Percentiles rank a stretch among this genome's conserved stretches.
Conservation (phyloP, 2,113 vertebrate species). For the Andinoacara biseriatus region DNA sequence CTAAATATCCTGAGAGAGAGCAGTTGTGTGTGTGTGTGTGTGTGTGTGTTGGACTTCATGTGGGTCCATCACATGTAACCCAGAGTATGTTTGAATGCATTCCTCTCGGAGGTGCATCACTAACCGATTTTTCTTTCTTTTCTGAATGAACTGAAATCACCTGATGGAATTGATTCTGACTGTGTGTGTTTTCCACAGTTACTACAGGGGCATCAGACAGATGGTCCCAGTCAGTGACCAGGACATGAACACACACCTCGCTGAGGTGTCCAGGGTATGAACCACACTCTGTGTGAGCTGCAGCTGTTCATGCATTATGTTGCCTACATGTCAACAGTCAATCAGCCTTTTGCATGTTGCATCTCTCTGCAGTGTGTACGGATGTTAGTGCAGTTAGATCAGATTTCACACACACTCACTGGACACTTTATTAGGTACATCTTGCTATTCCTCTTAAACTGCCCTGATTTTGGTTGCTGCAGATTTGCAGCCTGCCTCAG, state of each 20-base stretch:
- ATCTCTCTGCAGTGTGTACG: neutral
- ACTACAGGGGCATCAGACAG: constrained; percentile 94
- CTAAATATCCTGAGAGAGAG: neutral
- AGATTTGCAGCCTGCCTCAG: neutral
- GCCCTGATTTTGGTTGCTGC: neutral
- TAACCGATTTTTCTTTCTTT: neutral
- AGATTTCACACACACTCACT: neutral
- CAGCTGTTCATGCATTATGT: neutral
- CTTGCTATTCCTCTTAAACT: neutral
- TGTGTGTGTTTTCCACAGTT: constrained; percentile 72
- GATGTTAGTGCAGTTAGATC: neutral
- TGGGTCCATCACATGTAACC: neutral
- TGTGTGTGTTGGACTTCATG: neutral
- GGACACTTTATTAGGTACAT: no score
- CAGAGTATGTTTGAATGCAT: neutral
- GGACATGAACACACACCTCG: constrained; percentile 98
- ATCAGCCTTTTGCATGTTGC: neutral
- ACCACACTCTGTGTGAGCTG: neutral
- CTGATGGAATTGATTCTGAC: neutral
- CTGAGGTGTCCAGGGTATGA: constrained; percentile 95
- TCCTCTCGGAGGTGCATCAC: neutral
- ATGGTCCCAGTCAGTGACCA: constrained; percentile 97
- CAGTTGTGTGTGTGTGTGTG: neutral
- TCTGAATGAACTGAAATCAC: neutral
- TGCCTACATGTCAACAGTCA: no score